Evolutionary conservation across 2,113 vertebrate species (phyloP).

Genomic region (Apodemus sylvaticus): DNA sequence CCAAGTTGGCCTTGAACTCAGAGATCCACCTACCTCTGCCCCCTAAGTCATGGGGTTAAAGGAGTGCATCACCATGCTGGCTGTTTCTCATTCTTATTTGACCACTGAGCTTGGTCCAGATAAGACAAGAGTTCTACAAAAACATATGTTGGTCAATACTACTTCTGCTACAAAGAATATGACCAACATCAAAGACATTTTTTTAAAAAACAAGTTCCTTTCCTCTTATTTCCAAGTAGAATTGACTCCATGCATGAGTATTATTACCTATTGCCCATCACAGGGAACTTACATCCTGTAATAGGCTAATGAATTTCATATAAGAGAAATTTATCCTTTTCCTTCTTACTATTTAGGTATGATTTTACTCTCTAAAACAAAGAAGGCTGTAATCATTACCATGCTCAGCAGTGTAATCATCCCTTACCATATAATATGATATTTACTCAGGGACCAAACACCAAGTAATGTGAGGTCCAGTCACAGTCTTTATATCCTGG

Average conservation of each 20-base stretch:
- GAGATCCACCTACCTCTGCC: too few species aligned
- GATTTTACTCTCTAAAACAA: not conserved
- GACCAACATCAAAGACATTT: not conserved
- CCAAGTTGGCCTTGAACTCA: too few species aligned
- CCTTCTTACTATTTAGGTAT: not conserved
- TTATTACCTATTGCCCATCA: not conserved
- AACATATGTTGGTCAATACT: not conserved
- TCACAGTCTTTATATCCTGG: not conserved
- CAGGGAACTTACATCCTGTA: not conserved
- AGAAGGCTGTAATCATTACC: not conserved
- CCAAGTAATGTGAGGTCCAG: not conserved
- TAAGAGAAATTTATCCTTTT: not conserved
- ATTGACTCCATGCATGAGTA: not conserved
- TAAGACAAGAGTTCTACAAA: too few species aligned
- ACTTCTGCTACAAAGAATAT: not conserved
- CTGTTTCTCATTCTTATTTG: slow-evolving; percentile 38
- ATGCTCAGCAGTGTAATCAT: not conserved
- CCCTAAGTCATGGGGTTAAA: too few species aligned
- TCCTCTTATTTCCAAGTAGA: not conserved
- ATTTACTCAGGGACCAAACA: not conserved
- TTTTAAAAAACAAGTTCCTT: not conserved
- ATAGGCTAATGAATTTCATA: not conserved
- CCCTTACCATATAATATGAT: not conserved
- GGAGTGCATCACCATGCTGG: too few species aligned
- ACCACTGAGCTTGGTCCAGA: slow-evolving; percentile 21